Conservation (phyloP, 2,113 vertebrate genomes). For the Phalacrocorax brasilianus region DNA sequence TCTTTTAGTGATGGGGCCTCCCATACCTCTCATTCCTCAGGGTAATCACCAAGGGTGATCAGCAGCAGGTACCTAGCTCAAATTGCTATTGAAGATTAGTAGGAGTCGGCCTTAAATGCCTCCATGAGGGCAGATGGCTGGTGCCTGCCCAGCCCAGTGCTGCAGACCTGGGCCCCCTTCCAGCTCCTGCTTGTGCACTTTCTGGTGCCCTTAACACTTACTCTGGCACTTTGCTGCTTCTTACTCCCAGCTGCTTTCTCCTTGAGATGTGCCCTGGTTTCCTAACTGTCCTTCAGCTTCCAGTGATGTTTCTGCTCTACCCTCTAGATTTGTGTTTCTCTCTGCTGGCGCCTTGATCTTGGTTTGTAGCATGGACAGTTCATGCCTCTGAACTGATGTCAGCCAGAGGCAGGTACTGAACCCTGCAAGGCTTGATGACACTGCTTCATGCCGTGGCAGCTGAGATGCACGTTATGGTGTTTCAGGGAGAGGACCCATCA, state of each 20-base stretch:
- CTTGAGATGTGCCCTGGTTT: background rate
- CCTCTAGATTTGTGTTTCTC: background rate
- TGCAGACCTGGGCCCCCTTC: background rate
- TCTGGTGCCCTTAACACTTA: background rate
- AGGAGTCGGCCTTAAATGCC: background rate
- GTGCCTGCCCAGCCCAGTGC: background rate
- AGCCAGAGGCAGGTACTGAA: background rate
- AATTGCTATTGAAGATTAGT: background rate
- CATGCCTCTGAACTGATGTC: background rate
- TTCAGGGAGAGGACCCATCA: background rate
- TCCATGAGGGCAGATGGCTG: background rate
- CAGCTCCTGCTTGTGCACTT: background rate
- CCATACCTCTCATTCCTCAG: background rate
- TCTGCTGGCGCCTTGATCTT: background rate
- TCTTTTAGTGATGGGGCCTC: background rate
- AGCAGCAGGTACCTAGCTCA: background rate
- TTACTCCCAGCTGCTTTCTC: background rate
- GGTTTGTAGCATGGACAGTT: background rate
- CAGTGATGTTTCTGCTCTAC: background rate
- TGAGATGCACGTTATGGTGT: background rate
- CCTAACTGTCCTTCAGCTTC: background rate
- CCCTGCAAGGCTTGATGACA: no score
- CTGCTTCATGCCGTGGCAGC: fast-evolving
- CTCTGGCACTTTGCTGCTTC: background rate
- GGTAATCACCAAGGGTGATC: background rate